phyloP scores from a whole-genome alignment of 2,888 invertebrate species.

The Plagiodera versicolora region DNA sequence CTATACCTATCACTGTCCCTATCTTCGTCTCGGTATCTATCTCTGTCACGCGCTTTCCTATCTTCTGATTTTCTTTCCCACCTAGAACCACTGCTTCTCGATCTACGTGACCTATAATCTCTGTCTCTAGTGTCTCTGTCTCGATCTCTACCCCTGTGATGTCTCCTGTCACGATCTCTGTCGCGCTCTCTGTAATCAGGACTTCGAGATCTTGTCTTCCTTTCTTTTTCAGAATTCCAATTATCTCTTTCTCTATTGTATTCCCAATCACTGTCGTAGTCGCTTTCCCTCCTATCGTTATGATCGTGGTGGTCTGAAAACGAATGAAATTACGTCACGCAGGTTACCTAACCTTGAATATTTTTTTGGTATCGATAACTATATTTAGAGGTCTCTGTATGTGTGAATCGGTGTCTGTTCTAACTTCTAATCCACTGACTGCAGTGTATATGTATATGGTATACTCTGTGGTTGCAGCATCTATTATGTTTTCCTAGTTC shows the following conservation, averaged over 20 bases:
- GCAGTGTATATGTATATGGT: too few species aligned
- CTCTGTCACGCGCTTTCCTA: slow-evolving; percentile 49
- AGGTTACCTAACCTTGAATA: too few species aligned
- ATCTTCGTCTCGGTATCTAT: slow-evolving; percentile 52
- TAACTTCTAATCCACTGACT: too few species aligned
- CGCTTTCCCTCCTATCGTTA: slow-evolving; percentile 47
- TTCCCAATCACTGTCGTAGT: slow-evolving; percentile 52
- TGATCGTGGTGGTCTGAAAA: slow-evolving; percentile 44
- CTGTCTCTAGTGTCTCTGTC: slow-evolving; percentile 47
- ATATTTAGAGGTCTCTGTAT: too few species aligned
- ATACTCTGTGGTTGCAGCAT: too few species aligned
- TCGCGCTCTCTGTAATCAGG: slow-evolving; percentile 43
- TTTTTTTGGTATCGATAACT: too few species aligned
- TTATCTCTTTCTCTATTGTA: slow-evolving; percentile 35
- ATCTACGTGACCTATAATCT: slow-evolving; percentile 44
- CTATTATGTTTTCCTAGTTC: too few species aligned
- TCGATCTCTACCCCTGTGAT: slow-evolving; percentile 44
- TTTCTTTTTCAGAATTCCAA: slow-evolving; percentile 38
- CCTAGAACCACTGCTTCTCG: slow-evolving; percentile 49
- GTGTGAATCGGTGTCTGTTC: too few species aligned
- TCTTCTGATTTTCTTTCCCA: slow-evolving; percentile 52
- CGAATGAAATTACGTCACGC: slow-evolving; percentile 6
- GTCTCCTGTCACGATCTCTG: slow-evolving; percentile 43
- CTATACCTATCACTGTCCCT: slow-evolving; percentile 55
- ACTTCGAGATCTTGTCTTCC: slow-evolving; percentile 47